A percentile compares a stretch with the other conserved stretches of the same genome.
Evolutionary conservation across 2,888 invertebrate genomes (phyloP).

Genomic region (Drosophila aldrichi): DNA sequence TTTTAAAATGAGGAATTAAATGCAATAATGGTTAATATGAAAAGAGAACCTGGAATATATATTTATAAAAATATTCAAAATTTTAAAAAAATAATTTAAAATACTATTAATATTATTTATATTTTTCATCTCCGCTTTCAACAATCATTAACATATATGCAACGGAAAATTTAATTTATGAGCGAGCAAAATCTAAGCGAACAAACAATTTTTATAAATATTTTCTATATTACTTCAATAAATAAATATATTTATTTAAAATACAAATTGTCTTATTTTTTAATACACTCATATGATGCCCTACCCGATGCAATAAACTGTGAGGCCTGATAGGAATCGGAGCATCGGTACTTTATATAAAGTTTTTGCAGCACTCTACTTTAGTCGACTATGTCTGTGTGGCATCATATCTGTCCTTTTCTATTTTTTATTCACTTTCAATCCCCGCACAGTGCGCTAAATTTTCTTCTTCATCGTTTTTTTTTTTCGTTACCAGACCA

Average conservation of each 20-base stretch:
- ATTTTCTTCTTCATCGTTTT: constrained; percentile 19
- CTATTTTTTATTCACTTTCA: constrained; percentile 18
- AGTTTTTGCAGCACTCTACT: constrained; percentile 11
- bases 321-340: background rate
- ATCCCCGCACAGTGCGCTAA: constrained; percentile 37
- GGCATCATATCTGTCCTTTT: constrained; percentile 25
- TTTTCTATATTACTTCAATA: too few species aligned
- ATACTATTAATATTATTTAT: too few species aligned
- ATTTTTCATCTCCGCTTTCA: too few species aligned
- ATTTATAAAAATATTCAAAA: too few species aligned
- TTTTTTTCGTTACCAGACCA: constrained; percentile 25
- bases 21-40: too few species aligned
- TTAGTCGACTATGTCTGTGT: constrained; percentile 60
- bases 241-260: background rate
- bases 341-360: background rate
- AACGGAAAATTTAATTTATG: too few species aligned
- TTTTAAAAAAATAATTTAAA: too few species aligned
- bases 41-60: too few species aligned
- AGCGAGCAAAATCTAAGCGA: too few species aligned
- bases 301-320: background rate
- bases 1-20: too few species aligned
- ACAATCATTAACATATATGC: too few species aligned
- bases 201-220: too few species aligned
- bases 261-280: background rate
- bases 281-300: background rate